phyloP scores from a whole-genome alignment of 2,797 vertebrate species.

The Muscicapa striata region DNA sequence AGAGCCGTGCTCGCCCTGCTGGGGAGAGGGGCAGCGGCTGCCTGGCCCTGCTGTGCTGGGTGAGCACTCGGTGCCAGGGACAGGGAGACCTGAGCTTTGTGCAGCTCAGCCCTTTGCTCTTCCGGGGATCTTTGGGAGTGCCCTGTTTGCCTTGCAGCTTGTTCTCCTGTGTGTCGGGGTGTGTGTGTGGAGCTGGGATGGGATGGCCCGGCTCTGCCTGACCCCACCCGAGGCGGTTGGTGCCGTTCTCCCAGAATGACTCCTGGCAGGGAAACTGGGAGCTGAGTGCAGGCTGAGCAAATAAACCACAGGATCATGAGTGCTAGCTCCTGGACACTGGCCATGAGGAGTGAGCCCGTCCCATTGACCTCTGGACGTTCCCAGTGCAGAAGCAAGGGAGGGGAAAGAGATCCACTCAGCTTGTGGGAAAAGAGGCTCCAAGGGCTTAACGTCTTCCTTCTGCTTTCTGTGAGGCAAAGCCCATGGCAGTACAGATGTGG shows the following conservation, averaged over 20 bases:
- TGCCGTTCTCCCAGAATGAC: background rate
- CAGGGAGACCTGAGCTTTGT: background rate
- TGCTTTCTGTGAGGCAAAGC: background rate
- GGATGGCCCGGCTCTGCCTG: background rate
- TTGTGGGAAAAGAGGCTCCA: background rate
- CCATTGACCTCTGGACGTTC: slow-evolving; percentile 22
- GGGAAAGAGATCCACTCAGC: background rate
- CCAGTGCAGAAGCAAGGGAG: background rate
- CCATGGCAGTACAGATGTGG: background rate
- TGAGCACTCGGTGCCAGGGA: accelerated
- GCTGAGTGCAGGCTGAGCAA: background rate
- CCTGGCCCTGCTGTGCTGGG: accelerated
- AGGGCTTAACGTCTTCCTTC: background rate
- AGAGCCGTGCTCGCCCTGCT: background rate
- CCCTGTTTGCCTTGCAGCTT: background rate
- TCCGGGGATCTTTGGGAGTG: slow-evolving; percentile 18
- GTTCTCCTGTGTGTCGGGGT: slow-evolving; percentile 9
- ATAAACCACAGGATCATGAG: background rate
- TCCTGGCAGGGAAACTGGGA: background rate
- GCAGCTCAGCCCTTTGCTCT: background rate
- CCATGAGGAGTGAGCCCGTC: background rate
- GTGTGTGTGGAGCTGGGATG: slow-evolving; percentile 8
- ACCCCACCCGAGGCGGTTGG: background rate
- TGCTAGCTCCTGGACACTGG: slow-evolving; percentile 12
- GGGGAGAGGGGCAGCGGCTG: background rate